Conservation (phyloP, 2,888 invertebrate genomes). For the Thereva unica region DNA sequence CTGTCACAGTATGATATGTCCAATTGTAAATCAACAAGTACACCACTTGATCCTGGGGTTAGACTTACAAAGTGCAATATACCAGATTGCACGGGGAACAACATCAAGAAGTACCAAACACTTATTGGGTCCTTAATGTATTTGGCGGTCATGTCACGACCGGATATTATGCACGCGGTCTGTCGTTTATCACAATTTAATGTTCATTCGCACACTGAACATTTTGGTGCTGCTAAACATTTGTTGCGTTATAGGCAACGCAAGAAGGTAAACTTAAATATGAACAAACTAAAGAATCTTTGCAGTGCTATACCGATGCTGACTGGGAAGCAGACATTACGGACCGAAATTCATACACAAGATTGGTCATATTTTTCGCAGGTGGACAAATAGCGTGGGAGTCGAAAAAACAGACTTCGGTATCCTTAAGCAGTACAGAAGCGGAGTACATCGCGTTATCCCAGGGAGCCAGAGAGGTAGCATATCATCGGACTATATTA, state of each 20-base stretch:
- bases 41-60: conserved; percentile 37
- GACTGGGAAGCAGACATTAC: conserved; percentile 41
- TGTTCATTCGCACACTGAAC: conserved; percentile 41
- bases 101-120: conserved; percentile 40
- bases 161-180: conserved; percentile 42
- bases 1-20: conserved; percentile 18
- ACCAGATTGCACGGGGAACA: conserved; percentile 27
- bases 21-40: conserved; percentile 17
- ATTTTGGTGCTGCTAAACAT: conserved; percentile 39
- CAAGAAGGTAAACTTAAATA: conserved; percentile 27
- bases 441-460: conserved; percentile 37
- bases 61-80: conserved; percentile 34
- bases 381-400: conserved; percentile 33
- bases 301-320: conserved; percentile 40
- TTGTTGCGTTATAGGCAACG: conserved; percentile 38
- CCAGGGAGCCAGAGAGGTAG: conserved; percentile 37
- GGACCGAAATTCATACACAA: conserved; percentile 40
- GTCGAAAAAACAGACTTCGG: conserved; percentile 38
- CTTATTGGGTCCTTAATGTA: conserved; percentile 41
- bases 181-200: conserved; percentile 42
- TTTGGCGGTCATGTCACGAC: conserved; percentile 38
- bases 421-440: conserved; percentile 42
- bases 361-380: conserved; percentile 8
- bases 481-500: conserved; percentile 25
- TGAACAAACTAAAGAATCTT: conserved; percentile 3